Percentiles rank a stretch among this genome's conserved stretches.
These are phyloP conservation scores for Triops cancriformis DNA, from an alignment of 1,140 invertebrate genomes.

Conservation along the genomic window DNA sequence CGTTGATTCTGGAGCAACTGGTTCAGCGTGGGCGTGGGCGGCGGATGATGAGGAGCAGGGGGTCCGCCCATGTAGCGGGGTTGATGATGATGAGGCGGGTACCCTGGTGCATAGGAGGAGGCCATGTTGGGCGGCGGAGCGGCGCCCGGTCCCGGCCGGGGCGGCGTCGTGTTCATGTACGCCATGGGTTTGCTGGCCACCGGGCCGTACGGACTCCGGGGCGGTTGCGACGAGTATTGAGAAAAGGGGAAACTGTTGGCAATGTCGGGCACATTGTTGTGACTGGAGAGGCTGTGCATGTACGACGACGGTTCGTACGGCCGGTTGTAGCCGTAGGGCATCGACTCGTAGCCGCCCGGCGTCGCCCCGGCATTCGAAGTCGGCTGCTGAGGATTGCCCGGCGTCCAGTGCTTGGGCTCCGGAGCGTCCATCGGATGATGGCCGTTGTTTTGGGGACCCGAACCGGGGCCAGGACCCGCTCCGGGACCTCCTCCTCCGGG, in stretches of 20 bases:
- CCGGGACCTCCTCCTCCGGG: neutral
- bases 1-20: neutral
- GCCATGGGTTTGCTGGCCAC: slow-evolving; percentile 22
- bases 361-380: neutral
- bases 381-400: neutral
- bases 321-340: neutral
- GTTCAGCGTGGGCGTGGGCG: neutral
- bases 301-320: neutral
- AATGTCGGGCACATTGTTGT: slow-evolving; percentile 13
- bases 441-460: neutral
- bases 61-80: neutral
- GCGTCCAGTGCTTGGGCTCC: neutral
- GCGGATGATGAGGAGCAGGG: neutral
- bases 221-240: slow-evolving; percentile 19
- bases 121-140: neutral
- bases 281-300: neutral
- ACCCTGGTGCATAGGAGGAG: slow-evolving; percentile 14
- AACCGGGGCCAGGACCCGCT: neutral
- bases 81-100: slow-evolving; percentile 23
- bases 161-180: slow-evolving; percentile 19
- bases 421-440: neutral
- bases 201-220: slow-evolving; percentile 15
- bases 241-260: slow-evolving; percentile 19
- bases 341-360: neutral
- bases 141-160: slow-evolving; percentile 7